phyloP scores from a whole-genome alignment of 2,888 invertebrate genomes.

The Diogma glabrata region DNA sequence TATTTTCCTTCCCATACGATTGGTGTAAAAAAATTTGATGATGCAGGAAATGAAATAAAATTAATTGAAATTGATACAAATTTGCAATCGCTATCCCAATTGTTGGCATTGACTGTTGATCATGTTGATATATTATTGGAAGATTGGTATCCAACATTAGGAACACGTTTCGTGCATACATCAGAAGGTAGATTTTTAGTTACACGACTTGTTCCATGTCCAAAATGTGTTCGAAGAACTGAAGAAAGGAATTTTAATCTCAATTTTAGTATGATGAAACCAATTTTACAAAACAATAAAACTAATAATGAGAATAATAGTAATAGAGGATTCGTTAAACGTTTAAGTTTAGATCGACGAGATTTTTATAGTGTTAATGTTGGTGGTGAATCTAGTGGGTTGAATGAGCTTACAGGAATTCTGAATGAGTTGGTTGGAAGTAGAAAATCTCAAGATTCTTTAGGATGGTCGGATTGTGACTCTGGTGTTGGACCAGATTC shows the following conservation, averaged over 20 bases:
- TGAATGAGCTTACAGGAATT: slow-evolving; percentile 18
- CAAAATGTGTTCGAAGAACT: slow-evolving; percentile 59
- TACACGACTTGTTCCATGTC: slow-evolving; percentile 86
- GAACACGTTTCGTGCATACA: slow-evolving; percentile 94
- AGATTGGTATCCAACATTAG: slow-evolving; percentile 96
- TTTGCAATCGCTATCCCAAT: slow-evolving; percentile 64
- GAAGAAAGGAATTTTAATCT: slow-evolving; percentile 13
- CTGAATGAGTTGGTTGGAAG: slow-evolving; percentile 17
- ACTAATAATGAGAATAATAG: slow-evolving; percentile 2
- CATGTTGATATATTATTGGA: slow-evolving; percentile 92
- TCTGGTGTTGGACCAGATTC: slow-evolving; percentile 80
- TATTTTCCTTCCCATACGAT: slow-evolving; percentile 51
- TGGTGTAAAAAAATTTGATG: slow-evolving; percentile 9
- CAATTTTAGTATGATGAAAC: slow-evolving; percentile 28
- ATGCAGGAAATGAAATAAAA: slow-evolving; percentile 10
- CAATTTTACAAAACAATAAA: slow-evolving; percentile 15
- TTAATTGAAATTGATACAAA: slow-evolving; percentile 62
- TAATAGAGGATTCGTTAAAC: slow-evolving; percentile 1
- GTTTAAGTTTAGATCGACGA: slow-evolving; percentile 11
- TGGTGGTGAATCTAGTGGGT: slow-evolving; percentile 31
- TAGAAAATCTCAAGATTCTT: slow-evolving; percentile 48
- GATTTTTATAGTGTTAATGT: slow-evolving; percentile 6
- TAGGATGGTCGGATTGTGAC: slow-evolving; percentile 66
- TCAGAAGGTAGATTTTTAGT: slow-evolving; percentile 92
- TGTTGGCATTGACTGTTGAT: slow-evolving; percentile 81